Evolutionary conservation across 64 coral and sea anemone genomes (phyloP).

Genomic region (Pocillopora verrucosa): DNA sequence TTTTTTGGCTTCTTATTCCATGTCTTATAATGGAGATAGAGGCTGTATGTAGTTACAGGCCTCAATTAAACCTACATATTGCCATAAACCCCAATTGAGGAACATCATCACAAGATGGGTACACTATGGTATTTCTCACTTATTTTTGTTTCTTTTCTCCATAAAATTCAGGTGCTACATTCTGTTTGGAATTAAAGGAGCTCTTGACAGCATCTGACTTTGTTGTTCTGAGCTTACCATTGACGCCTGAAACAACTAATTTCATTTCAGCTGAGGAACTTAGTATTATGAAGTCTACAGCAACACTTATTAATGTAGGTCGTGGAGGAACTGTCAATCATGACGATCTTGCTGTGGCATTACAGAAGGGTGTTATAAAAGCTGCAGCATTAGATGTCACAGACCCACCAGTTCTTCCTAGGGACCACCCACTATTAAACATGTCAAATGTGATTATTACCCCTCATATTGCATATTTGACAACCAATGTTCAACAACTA

Average conservation of each 20-base stretch:
- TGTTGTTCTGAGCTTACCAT: slow-evolving; percentile 36
- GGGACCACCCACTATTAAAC: slow-evolving; percentile 61
- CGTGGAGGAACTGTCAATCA: slow-evolving; percentile 59
- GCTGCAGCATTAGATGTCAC: slow-evolving; percentile 65
- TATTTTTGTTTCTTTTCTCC: too few relatives aligned
- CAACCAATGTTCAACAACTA: background rate
- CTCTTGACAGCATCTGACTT: slow-evolving; percentile 58
- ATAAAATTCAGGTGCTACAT: slow-evolving; percentile 44
- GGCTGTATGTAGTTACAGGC: too few relatives aligned
- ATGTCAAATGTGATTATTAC: slow-evolving; percentile 63
- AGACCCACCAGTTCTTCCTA: slow-evolving; percentile 37
- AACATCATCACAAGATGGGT: too few relatives aligned
- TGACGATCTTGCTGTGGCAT: slow-evolving; percentile 43
- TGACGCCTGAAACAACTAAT: slow-evolving; percentile 47
- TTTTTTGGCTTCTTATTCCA: too few relatives aligned
- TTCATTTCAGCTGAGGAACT: slow-evolving; percentile 54
- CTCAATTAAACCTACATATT: too few relatives aligned
- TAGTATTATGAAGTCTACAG: slow-evolving; percentile 61
- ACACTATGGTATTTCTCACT: too few relatives aligned
- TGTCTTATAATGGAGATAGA: too few relatives aligned
- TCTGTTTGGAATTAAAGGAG: slow-evolving; percentile 55
- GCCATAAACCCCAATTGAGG: too few relatives aligned
- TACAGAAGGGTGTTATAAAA: slow-evolving; percentile 58
- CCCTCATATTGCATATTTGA: slow-evolving; percentile 44
- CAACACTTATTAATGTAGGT: slow-evolving; percentile 54